Conservation (phyloP, 2,888 invertebrate genomes). For the Polydrusus pterygomalis region DNA sequence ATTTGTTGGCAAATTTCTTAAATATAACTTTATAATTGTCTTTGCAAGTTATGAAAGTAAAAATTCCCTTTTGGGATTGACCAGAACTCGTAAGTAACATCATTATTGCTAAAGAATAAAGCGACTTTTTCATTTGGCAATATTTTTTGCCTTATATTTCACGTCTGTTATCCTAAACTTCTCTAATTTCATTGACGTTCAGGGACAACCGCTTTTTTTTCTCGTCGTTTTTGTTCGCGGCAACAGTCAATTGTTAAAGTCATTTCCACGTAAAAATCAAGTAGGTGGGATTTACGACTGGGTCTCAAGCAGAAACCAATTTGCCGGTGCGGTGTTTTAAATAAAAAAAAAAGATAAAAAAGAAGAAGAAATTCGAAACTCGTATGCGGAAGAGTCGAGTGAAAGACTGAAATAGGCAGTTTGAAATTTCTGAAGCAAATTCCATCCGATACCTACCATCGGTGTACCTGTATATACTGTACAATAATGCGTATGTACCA, state of each 20-base stretch:
- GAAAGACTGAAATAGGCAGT: too few relatives aligned
- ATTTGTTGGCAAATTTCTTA: too few relatives aligned
- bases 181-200: constrained; percentile 61
- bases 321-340: constrained; percentile 32
- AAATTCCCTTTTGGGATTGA: too few relatives aligned
- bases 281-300: constrained; percentile 51
- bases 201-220: constrained; percentile 66
- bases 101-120: too few relatives aligned
- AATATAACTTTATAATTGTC: too few relatives aligned
- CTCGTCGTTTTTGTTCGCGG: constrained; percentile 49
- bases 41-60: too few relatives aligned
- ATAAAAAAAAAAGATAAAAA: constrained; percentile 6
- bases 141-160: neutral
- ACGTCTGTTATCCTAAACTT: constrained; percentile 41
- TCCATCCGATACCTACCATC: too few relatives aligned
- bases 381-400: constrained; percentile 6
- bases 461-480: too few relatives aligned
- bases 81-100: too few relatives aligned
- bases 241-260: constrained; percentile 53
- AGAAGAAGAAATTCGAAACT: constrained; percentile 21
- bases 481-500: too few relatives aligned
- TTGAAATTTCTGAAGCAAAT: too few relatives aligned
- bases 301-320: constrained; percentile 44
- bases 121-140: neutral
- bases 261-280: constrained; percentile 54